These are phyloP conservation scores for Melanogrammus aeglefinus DNA, from an alignment of 2,797 vertebrate species.

Conservation along the genomic window DNA sequence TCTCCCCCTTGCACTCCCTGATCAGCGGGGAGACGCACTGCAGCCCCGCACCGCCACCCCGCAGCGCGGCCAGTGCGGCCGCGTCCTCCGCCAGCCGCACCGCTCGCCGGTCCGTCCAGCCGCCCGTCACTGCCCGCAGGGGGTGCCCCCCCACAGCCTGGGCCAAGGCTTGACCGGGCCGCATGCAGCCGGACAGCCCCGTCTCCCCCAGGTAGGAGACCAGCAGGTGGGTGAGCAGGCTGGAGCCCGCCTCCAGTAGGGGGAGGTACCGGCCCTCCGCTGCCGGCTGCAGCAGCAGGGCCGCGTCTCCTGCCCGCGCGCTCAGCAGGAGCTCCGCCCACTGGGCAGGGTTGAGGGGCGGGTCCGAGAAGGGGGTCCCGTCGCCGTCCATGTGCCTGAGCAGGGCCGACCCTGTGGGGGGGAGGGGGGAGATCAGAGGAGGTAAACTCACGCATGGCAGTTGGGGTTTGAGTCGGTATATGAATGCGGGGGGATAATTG, in stretches of 20 bases:
- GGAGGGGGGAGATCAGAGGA: neutral
- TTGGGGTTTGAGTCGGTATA: too few relatives aligned
- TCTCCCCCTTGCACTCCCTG: constrained; percentile 66
- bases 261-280: constrained; percentile 51
- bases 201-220: constrained; percentile 65
- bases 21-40: constrained; percentile 69
- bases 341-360: constrained; percentile 61
- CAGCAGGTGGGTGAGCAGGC: constrained; percentile 69
- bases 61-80: constrained; percentile 77
- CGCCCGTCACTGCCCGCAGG: constrained; percentile 49
- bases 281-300: constrained; percentile 14
- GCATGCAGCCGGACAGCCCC: constrained; percentile 36
- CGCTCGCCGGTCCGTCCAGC: constrained; percentile 74
- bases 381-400: constrained; percentile 74
- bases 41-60: constrained; percentile 66
- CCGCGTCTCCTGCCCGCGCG: constrained; percentile 63
- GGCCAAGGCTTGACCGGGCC: constrained; percentile 39
- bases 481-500: too few relatives aligned
- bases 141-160: constrained; percentile 48
- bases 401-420: constrained; percentile 79
- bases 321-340: constrained; percentile 78
- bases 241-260: constrained; percentile 69
- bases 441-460: too few relatives aligned
- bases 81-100: constrained; percentile 75
- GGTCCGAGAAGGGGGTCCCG: constrained; percentile 79